phyloP scores from a whole-genome alignment of 2,888 invertebrate species.

The Hyposoter dolosus region DNA sequence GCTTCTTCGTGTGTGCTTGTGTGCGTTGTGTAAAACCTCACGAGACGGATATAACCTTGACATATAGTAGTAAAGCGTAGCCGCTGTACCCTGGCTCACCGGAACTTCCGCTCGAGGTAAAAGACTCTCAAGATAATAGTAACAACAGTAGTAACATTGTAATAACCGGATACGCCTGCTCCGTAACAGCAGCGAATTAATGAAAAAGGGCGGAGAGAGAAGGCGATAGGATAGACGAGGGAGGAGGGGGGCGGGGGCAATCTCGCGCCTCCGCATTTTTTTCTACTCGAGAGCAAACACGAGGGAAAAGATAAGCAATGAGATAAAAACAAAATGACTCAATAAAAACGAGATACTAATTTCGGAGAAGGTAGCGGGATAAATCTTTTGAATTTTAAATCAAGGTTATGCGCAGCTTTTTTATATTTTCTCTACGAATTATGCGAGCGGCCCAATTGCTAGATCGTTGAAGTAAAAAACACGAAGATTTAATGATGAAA shows the following conservation, averaged over 20 bases:
- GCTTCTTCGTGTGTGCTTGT: not conserved
- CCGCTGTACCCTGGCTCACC: conserved; percentile 54
- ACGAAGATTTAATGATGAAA: not conserved
- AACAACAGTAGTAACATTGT: conserved; percentile 48
- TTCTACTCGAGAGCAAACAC: conserved; percentile 16
- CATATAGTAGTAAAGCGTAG: conserved; percentile 45
- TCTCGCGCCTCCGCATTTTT: conserved; percentile 22
- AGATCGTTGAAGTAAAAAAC: not conserved
- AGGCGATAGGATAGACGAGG: too few species aligned
- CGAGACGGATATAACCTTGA: conserved; percentile 65
- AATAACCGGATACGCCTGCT: conserved; percentile 42
- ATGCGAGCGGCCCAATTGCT: not conserved
- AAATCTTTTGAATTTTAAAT: not conserved
- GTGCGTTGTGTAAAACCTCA: conserved; percentile 26
- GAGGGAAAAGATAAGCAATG: conserved; percentile 10
- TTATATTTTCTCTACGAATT: not conserved
- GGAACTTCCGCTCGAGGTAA: conserved; percentile 67
- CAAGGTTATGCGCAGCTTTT: not conserved
- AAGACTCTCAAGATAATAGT: conserved; percentile 55
- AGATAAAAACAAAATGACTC: conserved; percentile 4
- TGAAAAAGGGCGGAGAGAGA: not conserved
- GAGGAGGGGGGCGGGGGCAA: not conserved
- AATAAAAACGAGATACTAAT: not conserved
- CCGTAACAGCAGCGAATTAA: not conserved
- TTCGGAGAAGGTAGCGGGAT: not conserved